phyloP scores from a whole-genome alignment of 2,888 invertebrate species.

The Itoplectis maculator region DNA sequence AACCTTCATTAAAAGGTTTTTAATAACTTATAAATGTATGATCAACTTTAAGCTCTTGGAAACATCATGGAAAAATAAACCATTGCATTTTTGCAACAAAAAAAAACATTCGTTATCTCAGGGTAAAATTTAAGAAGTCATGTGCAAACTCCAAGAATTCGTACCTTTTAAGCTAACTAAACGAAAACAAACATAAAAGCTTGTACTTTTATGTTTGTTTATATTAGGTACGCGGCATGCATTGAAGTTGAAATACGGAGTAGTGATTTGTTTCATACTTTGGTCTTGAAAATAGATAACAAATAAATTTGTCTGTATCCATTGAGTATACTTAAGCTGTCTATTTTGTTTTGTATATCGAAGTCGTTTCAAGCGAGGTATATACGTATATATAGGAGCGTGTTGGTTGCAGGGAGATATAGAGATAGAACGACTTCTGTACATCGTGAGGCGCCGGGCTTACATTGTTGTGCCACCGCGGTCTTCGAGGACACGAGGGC shows the following conservation, averaged over 20 bases:
- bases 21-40: neutral
- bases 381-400: neutral
- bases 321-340: neutral
- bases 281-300: neutral
- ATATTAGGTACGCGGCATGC: neutral
- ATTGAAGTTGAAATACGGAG: neutral
- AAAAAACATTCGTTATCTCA: no score
- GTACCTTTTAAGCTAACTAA: no score
- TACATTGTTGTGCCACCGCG: slow-evolving; percentile 45
- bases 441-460: slow-evolving; percentile 43
- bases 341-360: slow-evolving; percentile 23
- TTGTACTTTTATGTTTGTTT: no score
- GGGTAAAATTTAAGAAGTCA: no score
- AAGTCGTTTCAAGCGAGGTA: slow-evolving; percentile 20
- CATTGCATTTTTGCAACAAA: no score
- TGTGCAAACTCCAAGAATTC: no score
- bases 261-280: neutral
- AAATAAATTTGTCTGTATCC: neutral
- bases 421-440: slow-evolving; percentile 43
- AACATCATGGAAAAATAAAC: neutral
- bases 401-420: slow-evolving; percentile 32
- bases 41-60: neutral
- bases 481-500: slow-evolving; percentile 43
- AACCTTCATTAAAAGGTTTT: neutral
- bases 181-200: no score